Evolutionary conservation across 2,113 vertebrate genomes (phyloP).

Genomic region (Steatornis caripensis): DNA sequence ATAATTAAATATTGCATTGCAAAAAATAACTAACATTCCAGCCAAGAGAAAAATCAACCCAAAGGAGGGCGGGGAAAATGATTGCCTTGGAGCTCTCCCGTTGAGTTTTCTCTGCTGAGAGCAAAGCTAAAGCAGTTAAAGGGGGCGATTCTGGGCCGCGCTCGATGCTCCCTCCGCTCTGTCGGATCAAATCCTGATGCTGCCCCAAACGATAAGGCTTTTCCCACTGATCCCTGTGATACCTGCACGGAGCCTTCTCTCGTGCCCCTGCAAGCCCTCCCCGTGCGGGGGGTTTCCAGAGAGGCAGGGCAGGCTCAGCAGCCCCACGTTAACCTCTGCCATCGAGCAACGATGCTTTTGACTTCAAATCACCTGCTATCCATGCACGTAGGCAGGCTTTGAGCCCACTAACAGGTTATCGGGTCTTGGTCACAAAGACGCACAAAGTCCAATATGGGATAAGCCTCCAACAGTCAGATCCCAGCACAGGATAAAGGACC

Average conservation of each 20-base stretch:
- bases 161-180: neutral
- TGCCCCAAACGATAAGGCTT: fast-evolving
- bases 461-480: neutral
- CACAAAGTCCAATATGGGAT: neutral
- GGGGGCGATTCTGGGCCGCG: neutral
- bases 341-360: neutral
- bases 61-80: neutral
- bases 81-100: neutral
- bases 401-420: neutral
- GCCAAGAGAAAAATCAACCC: neutral
- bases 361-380: neutral
- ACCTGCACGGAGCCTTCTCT: neutral
- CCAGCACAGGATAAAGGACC: fast-evolving
- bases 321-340: neutral
- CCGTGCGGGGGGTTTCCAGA: neutral
- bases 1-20: constrained; percentile 7
- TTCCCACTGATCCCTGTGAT: neutral
- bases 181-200: neutral
- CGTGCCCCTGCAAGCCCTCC: fast-evolving
- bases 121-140: neutral
- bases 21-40: neutral
- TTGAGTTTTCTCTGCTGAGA: neutral
- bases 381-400: fast-evolving
- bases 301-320: neutral
- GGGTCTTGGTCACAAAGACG: neutral